Base-by-base conservation (phyloP, 2,888 invertebrate species). In the Stenotaenia linearis region DNA sequence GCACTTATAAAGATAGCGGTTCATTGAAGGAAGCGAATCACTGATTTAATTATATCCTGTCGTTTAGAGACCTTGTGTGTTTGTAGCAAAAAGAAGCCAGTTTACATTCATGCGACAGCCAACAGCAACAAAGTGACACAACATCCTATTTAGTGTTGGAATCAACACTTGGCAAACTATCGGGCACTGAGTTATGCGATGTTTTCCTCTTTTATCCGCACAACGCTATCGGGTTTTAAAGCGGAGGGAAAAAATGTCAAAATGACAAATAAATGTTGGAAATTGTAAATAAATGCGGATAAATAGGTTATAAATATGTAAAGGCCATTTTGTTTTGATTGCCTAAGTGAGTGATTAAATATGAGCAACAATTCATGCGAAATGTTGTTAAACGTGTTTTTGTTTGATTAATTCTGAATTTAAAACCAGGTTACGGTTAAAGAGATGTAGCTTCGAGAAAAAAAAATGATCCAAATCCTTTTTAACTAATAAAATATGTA, bases 41-140 rank as follows among this genome's bases (percentile, higher is more conserved):
- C 69, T 69, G 69, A 69, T 69, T 69, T 69, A 69, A 69, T 69
- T 69, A 69, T 69, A 69, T 69, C 69, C 69, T 28, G 25, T 28
- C 25, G 69, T 50, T 50, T 50, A 69, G 28, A 61, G 61, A n/a
- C 69, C 23, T 69, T 69, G 69, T 69, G 3, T 69, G 69, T 56
- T 18, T 69, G 69, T 28, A 69, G 69, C 69, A n/a, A 28, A 28
- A 69, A 69, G 69, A 69, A 69, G 69, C 69, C 69, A 69, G 69
- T 69, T 69, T 69, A 69, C 69, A 69, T 69, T 69, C 69, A 69
- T 69, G 69, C 69, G 69, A 69, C 69, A 69, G 69, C 69, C 69
- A 69, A 69, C 69, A 69, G 23, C 69, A 69, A 69, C 69, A 69
- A 69, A 69, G 25, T n/a, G 69, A 69, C 69, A 69, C 69, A 69